Evolutionary conservation across 2,113 vertebrate genomes (phyloP).

Genomic region (Cricetomys ansorgei): DNA sequence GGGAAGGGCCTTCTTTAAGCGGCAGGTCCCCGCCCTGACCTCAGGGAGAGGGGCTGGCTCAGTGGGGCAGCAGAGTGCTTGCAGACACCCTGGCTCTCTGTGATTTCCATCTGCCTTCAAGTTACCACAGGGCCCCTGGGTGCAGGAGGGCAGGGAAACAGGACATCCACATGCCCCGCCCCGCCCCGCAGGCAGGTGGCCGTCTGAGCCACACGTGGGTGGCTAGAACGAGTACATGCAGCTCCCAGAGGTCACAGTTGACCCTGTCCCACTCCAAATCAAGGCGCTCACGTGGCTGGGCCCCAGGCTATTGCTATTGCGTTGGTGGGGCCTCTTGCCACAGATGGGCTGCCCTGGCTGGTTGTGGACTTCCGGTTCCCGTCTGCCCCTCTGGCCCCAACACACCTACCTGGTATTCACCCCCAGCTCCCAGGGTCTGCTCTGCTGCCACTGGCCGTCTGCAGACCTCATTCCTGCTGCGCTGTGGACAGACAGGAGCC

Average conservation of each 20-base stretch:
- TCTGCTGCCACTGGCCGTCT: background rate
- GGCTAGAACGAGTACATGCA: background rate
- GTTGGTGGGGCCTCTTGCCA: too few relatives aligned
- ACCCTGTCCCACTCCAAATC: background rate
- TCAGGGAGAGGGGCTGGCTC: background rate
- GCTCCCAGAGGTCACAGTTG: background rate
- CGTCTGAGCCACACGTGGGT: background rate
- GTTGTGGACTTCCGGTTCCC: background rate
- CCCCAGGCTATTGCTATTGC: background rate
- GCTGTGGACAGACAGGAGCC: background rate
- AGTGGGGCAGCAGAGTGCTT: background rate
- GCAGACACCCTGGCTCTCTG: background rate
- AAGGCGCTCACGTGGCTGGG: background rate
- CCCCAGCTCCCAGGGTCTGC: slow-evolving; percentile 11
- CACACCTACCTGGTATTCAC: slow-evolving; percentile 61
- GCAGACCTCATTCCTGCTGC: slow-evolving; percentile 27
- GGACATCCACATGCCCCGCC: background rate
- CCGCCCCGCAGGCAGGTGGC: background rate
- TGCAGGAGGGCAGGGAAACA: background rate
- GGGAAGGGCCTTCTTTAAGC: background rate
- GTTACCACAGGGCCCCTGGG: background rate
- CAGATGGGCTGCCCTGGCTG: background rate
- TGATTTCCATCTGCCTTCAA: too few relatives aligned
- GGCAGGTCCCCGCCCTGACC: background rate
- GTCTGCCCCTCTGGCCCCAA: fast-evolving